Conservation (phyloP, 2,797 vertebrate species). For the Sebastes baramenuke region DNA sequence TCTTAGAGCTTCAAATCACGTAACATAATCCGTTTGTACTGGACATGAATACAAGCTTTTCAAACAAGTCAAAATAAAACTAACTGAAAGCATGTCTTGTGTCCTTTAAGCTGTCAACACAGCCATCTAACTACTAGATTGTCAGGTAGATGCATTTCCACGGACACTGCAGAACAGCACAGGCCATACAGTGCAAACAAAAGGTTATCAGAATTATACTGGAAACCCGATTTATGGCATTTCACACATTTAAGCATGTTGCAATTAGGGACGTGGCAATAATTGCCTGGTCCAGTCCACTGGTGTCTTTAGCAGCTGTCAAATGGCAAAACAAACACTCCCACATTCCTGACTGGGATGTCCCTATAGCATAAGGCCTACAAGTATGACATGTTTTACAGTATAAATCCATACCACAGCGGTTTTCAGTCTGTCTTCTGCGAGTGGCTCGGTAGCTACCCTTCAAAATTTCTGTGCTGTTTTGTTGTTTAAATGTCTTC, state of each 20-base stretch:
- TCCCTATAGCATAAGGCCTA: neutral
- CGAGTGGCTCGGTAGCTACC: neutral
- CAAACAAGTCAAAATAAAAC: neutral
- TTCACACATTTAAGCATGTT: neutral
- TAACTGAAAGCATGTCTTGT: neutral
- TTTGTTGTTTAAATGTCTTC: neutral
- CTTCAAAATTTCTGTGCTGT: neutral
- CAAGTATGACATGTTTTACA: neutral
- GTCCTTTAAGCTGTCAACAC: neutral
- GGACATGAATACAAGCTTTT: neutral
- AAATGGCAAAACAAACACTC: neutral
- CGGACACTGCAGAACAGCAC: neutral
- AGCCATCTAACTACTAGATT: neutral
- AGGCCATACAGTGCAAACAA: neutral
- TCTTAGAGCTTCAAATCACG: neutral
- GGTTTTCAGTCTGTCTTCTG: neutral
- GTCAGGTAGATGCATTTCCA: slow-evolving; percentile 32
- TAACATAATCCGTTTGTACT: neutral
- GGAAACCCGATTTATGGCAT: neutral
- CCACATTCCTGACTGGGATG: slow-evolving; percentile 11
- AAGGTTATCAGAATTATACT: neutral
- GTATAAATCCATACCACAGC: neutral
- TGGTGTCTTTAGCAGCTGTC: neutral
- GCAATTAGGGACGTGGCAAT: neutral
- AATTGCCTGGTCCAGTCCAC: too few relatives aligned